Percentiles rank a stretch among this genome's conserved stretches.
These are phyloP conservation scores for Drosophila stalkeri DNA, from an alignment of 2,888 invertebrate genomes.

Conservation along the genomic window DNA sequence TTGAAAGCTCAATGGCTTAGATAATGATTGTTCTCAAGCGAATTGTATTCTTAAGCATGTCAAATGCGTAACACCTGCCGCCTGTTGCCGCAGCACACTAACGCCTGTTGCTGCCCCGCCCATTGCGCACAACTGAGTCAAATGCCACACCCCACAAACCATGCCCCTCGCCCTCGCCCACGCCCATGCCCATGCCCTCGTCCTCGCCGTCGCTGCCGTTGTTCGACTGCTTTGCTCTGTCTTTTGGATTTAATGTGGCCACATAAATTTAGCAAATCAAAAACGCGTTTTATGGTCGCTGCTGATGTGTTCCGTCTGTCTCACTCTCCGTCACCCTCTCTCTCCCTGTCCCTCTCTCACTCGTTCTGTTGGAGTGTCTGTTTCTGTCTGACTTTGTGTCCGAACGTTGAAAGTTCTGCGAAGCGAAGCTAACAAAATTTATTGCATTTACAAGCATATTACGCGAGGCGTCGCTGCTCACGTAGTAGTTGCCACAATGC, in stretches of 20 bases:
- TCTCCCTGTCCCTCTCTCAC: neutral
- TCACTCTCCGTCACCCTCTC: neutral
- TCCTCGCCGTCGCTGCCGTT: neutral
- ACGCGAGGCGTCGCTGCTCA: conserved; percentile 46
- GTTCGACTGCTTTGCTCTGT: conserved; percentile 2
- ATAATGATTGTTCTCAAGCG: neutral
- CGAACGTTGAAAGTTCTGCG: conserved; percentile 48
- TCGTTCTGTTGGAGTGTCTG: conserved; percentile 4
- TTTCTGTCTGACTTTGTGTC: conserved; percentile 40
- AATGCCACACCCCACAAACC: neutral
- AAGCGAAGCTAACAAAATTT: conserved; percentile 65
- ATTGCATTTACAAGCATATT: conserved; percentile 79
- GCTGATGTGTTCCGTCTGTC: conserved; percentile 52
- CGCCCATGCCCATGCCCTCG: neutral
- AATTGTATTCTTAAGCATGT: neutral
- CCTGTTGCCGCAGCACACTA: conserved; percentile 8
- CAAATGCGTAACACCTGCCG: conserved; percentile 59
- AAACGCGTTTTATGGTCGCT: conserved; percentile 72
- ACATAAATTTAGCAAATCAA: conserved; percentile 79
- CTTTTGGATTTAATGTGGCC: conserved; percentile 67
- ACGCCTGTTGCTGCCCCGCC: conserved; percentile 15
- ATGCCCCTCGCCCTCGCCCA: neutral
- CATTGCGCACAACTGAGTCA: neutral
- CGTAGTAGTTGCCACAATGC: conserved; percentile 41
- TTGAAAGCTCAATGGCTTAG: neutral